These are phyloP conservation scores for Saccopteryx bilineata DNA, from an alignment of 2,113 vertebrate genomes.

Conservation along the genomic window DNA sequence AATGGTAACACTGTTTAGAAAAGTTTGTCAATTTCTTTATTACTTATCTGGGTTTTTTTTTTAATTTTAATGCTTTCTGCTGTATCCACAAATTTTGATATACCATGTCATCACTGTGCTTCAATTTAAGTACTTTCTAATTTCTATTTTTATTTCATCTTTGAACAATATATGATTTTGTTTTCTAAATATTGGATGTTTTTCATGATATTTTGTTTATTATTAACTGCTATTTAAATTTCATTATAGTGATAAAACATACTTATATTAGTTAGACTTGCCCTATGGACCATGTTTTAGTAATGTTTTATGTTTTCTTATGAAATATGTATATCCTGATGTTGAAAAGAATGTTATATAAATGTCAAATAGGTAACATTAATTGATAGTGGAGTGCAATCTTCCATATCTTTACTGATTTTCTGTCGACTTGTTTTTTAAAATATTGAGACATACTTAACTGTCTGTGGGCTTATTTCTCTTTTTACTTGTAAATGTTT, in stretches of 20 bases:
- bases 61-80: not conserved
- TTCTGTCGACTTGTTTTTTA: not conserved
- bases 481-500: not conserved
- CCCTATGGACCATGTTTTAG: not conserved
- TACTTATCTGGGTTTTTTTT: not conserved
- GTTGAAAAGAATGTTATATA: not conserved
- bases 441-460: not conserved
- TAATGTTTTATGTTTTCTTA: not conserved
- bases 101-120: not conserved
- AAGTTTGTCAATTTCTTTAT: not conserved
- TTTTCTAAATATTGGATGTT: not conserved
- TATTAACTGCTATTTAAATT: not conserved
- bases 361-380: not conserved
- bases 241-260: not conserved
- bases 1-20: not conserved
- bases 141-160: not conserved
- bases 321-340: not conserved
- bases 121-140: not conserved
- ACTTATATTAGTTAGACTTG: not conserved
- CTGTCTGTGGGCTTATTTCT: not conserved
- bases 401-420: not conserved
- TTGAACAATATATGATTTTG: not conserved
- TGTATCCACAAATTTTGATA: not conserved
- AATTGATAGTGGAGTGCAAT: not conserved
- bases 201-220: not conserved